phyloP scores from a whole-genome alignment of 2,888 invertebrate species.

The Amphipyra berbera region DNA sequence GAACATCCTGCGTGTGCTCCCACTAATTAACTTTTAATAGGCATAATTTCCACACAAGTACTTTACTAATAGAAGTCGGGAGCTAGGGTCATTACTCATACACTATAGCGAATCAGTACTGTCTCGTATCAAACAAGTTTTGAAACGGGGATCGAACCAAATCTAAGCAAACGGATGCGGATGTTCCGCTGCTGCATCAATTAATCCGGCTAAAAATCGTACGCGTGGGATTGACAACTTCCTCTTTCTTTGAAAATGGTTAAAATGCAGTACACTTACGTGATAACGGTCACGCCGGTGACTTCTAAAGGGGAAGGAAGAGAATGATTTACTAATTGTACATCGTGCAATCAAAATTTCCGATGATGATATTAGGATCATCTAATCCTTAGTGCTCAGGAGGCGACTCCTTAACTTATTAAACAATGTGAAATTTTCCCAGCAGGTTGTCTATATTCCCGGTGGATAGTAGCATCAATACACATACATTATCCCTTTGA shows the following conservation, averaged over 20 bases:
- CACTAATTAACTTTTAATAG: conserved; percentile 68
- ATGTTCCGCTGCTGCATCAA: conserved; percentile 41
- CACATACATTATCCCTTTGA: too few relatives aligned
- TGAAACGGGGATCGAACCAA: conserved; percentile 21
- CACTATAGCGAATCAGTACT: conserved; percentile 30
- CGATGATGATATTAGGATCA: too few relatives aligned
- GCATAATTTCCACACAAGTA: conserved; percentile 59
- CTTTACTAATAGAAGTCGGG: conserved; percentile 48
- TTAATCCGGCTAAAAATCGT: conserved; percentile 40
- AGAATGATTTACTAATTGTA: conserved; percentile 20
- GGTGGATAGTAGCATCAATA: background rate
- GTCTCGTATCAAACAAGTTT: conserved; percentile 13
- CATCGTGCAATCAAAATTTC: background rate
- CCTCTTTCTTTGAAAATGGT: conserved; percentile 51
- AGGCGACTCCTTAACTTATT: too few relatives aligned
- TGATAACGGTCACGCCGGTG: conserved; percentile 37
- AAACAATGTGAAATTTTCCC: background rate
- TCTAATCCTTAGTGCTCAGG: too few relatives aligned
- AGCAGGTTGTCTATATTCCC: background rate
- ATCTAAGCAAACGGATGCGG: conserved; percentile 24
- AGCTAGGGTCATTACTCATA: conserved; percentile 43
- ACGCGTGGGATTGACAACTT: conserved; percentile 44
- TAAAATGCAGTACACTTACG: conserved; percentile 34
- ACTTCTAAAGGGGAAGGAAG: conserved; percentile 30
- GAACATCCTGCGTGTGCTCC: conserved; percentile 62